Conservation (phyloP, 2,113 vertebrate genomes). For the Notothenia coriiceps region DNA sequence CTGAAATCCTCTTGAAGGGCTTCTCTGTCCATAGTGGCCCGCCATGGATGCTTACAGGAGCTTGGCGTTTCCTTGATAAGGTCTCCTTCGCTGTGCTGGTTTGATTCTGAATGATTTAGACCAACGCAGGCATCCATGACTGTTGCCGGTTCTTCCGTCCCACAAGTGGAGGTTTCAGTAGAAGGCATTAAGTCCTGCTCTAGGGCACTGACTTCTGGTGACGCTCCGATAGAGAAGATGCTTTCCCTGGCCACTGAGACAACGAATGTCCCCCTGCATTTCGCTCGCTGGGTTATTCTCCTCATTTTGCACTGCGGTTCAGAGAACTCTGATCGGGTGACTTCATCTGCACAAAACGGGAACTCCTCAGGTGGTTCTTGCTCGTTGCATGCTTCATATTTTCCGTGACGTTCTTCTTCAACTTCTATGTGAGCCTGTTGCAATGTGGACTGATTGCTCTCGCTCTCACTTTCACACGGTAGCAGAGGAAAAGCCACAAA, state of each 20-base stretch:
- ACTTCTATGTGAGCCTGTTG: not conserved
- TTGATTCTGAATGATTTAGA: not conserved
- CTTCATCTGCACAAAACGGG: not conserved
- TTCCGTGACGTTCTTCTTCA: not conserved
- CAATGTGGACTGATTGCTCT: conserved; percentile 4
- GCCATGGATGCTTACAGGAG: conserved; percentile 44
- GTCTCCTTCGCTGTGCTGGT: not conserved
- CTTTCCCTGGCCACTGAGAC: conserved; percentile 15
- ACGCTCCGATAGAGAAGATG: not conserved
- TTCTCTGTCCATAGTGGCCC: conserved; percentile 6
- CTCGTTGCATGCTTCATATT: not conserved
- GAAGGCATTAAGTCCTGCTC: not conserved
- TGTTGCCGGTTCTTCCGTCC: not conserved
- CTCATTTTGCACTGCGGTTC: conserved; percentile 1
- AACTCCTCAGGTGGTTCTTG: not conserved
- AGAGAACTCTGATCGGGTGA: not conserved
- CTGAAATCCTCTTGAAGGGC: not conserved
- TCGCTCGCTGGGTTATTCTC: conserved; percentile 15
- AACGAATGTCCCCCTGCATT: conserved; percentile 68
- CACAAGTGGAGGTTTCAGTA: not conserved
- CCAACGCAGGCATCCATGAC: not conserved
- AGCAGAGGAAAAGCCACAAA: conserved; percentile 2
- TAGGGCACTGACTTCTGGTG: not conserved
- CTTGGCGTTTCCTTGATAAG: not conserved
- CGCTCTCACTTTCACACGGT: conserved; percentile 14